Base-by-base conservation (phyloP, 92 coral and sea anemone species). In the Porites divaricata region DNA sequence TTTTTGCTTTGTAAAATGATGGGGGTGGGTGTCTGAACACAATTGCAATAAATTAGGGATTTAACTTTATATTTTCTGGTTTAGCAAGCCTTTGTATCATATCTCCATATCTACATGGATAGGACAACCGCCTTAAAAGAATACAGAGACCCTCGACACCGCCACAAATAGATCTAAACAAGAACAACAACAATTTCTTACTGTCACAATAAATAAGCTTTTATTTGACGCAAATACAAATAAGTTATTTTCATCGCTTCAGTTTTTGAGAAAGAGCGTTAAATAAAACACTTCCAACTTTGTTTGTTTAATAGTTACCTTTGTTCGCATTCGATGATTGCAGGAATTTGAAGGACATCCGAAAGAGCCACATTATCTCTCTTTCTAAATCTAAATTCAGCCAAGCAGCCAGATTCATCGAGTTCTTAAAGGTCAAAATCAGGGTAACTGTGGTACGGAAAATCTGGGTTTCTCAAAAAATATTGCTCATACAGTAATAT, bases 321-420 rank as follows among this genome's bases (percentile, higher is more conserved):
- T 74, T 74, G 79, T 20, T 74, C 63, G 35, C 79, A 74, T 52
- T 57, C 63, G 14, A 52, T 51, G 79, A 23, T 74, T 22, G 63
- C 79, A 51, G 79, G 79, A 74, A 74, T 74, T 74, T 74, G 79
- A 74, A 48, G 65, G 65, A 16, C 63, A 45, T 70, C 49, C 16
- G 75, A 3, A 24, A 70, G 26, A 45, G 16, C 49, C 49, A 45
- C 49, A 4, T 9, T 70, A 70, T 51, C 54, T 51, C 54, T 51
- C 9, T n/a, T n/a, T n/a, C n/a, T n/a, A n/a, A n/a, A n/a, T n/a
- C n/a, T n/a, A n/a, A n/a, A n/a, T n/a, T n/a, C 54, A 51, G 54
- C 54, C 54, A 51, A 51, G 6, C 26, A 22, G 14, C 12, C 79
- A 20, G 79, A 74, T 52, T 74, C 63, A 74, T 74, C 79, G 65